These are phyloP conservation scores for Lacanobia wlatinum DNA, from an alignment of 2,888 invertebrate genomes.

Conservation along the genomic window DNA sequence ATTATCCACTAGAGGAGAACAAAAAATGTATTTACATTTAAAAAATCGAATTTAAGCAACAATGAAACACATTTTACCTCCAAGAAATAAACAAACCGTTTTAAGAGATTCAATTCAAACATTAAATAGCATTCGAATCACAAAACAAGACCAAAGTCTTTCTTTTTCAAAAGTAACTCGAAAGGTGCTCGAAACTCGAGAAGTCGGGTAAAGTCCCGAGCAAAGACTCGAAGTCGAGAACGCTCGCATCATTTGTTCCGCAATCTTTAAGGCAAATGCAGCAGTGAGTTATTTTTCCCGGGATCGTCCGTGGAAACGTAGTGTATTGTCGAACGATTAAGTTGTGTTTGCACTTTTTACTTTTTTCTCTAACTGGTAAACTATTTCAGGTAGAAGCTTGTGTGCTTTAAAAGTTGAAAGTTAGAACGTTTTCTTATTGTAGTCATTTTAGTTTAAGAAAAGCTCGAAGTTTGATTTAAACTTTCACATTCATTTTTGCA, in stretches of 20 bases:
- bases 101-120: conserved; percentile 18
- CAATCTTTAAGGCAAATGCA: conserved; percentile 66
- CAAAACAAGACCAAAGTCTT: conserved; percentile 41
- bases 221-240: conserved; percentile 56
- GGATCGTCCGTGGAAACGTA: conserved; percentile 21
- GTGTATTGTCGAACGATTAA: conserved; percentile 52
- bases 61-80: background rate
- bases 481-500: background rate
- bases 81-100: conserved; percentile 9
- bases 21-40: background rate
- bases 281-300: conserved; percentile 53
- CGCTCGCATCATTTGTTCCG: conserved; percentile 62
- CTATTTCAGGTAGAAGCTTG: background rate
- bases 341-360: conserved; percentile 23
- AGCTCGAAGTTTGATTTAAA: background rate
- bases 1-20: background rate
- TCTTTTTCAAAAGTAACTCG: conserved; percentile 56
- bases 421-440: background rate
- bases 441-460: background rate
- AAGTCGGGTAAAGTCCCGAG: conserved; percentile 44
- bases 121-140: conserved; percentile 28
- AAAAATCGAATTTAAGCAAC: background rate
- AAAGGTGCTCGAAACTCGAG: conserved; percentile 54
- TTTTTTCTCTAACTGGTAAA: conserved; percentile 14
- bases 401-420: background rate